Conservation (phyloP, 2,888 invertebrate genomes). For the Sarcophaga carnaria region DNA sequence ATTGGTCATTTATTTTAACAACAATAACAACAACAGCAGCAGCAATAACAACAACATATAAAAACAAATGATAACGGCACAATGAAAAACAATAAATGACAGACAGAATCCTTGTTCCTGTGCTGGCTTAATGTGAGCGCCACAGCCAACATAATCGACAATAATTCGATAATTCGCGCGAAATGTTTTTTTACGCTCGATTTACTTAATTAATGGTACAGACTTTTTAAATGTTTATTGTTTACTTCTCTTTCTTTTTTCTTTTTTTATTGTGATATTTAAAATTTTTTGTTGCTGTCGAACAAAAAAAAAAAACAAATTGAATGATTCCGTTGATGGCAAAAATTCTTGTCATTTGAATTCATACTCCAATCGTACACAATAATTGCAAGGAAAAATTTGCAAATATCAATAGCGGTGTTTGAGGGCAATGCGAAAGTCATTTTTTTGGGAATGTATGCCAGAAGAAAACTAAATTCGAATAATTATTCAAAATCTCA, state of each 20-base stretch:
- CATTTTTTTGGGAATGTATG: too few relatives aligned
- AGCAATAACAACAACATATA: not conserved
- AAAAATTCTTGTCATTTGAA: too few relatives aligned
- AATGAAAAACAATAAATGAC: not conserved
- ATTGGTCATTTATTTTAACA: constrained; percentile 11
- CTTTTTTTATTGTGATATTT: not conserved
- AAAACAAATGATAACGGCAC: not conserved
- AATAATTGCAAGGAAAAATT: too few relatives aligned
- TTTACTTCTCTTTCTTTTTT: not conserved
- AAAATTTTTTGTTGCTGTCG: too few relatives aligned
- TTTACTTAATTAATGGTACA: constrained; percentile 31
- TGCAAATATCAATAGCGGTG: too few relatives aligned
- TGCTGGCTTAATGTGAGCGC: not conserved
- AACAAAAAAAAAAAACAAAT: too few relatives aligned
- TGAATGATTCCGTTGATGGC: too few relatives aligned
- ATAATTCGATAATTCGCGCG: constrained; percentile 26
- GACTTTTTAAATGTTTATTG: constrained; percentile 3
- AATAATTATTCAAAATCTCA: too few relatives aligned
- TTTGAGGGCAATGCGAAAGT: too few relatives aligned
- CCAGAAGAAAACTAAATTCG: too few relatives aligned
- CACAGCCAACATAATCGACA: not conserved
- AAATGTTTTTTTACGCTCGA: constrained; percentile 26
- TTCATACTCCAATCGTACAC: too few relatives aligned
- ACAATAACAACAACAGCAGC: not conserved
- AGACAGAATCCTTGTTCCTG: not conserved